Percentiles rank a stretch among this genome's conserved stretches.
phyloP scores from a whole-genome alignment of 2,888 invertebrate genomes.

The Diadromus collaris region DNA sequence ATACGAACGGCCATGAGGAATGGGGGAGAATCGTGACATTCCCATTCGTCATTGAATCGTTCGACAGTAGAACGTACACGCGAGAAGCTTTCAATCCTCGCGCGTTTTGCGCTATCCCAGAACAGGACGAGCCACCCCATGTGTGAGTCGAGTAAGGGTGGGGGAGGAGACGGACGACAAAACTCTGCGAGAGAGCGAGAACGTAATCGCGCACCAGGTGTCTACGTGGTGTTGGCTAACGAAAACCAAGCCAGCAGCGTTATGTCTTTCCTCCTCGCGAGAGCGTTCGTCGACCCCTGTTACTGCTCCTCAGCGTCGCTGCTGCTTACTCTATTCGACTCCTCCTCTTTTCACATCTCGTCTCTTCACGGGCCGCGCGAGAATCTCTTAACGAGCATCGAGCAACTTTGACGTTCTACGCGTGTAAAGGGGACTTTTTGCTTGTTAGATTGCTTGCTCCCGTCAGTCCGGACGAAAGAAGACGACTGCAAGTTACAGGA shows the following conservation, averaged over 20 bases:
- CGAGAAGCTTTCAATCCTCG: constrained; percentile 40
- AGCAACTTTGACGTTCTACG: constrained; percentile 64
- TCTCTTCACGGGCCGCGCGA: constrained; percentile 47
- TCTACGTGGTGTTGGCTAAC: constrained; percentile 77
- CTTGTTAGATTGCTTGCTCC: constrained; percentile 75
- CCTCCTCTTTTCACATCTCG: constrained; percentile 44
- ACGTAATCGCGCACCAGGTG: constrained; percentile 79
- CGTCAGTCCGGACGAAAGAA: constrained; percentile 46
- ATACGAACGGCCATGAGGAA: constrained; percentile 31
- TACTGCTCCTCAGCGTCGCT: constrained; percentile 29
- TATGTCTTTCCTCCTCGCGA: constrained; percentile 57
- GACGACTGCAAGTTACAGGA: background rate
- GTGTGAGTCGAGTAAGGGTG: constrained; percentile 64
- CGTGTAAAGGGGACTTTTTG: constrained; percentile 69
- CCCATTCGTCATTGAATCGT: constrained; percentile 74
- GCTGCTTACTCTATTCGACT: constrained; percentile 32
- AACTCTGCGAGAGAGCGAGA: constrained; percentile 62
- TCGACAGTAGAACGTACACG: constrained; percentile 65
- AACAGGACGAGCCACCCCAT: constrained; percentile 69
- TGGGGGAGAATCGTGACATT: constrained; percentile 43
- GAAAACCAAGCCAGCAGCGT: constrained; percentile 72
- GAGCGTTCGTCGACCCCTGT: constrained; percentile 51
- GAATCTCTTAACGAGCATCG: constrained; percentile 74
- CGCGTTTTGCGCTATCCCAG: background rate
- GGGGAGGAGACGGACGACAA: background rate